Percentiles rank a stretch among this genome's conserved stretches.
phyloP scores from a whole-genome alignment of 2,113 vertebrate genomes.

The Sterna hirundo region DNA sequence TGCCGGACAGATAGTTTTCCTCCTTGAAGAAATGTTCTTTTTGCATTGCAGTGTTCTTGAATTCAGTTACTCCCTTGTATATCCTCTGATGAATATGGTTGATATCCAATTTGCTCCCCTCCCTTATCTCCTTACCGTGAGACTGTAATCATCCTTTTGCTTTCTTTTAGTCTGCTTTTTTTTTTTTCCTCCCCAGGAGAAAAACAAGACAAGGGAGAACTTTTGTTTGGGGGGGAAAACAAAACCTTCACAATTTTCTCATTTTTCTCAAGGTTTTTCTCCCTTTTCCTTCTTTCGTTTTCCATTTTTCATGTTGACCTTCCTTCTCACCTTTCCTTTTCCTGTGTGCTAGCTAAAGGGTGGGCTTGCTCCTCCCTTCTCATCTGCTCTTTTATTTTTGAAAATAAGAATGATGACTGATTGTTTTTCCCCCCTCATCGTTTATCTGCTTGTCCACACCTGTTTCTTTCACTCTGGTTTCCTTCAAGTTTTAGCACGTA shows the following conservation, averaged over 20 bases:
- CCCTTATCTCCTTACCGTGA: constrained; percentile 21
- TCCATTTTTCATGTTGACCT: constrained; percentile 16
- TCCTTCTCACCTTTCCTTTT: constrained; percentile 24
- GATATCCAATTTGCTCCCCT: constrained; percentile 3
- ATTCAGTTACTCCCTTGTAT: neutral
- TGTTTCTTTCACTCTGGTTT: constrained; percentile 50
- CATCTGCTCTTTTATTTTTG: constrained; percentile 39
- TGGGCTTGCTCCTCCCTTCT: constrained; percentile 2
- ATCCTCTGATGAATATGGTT: neutral
- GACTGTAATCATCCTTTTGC: constrained; percentile 44
- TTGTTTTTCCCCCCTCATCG: neutral
- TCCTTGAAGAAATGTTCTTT: neutral
- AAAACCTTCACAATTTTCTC: neutral
- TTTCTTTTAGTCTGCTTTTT: neutral
- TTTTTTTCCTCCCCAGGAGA: neutral
- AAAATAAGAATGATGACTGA: constrained; percentile 35
- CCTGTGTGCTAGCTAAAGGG: neutral
- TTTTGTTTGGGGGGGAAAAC: neutral
- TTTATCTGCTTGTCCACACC: constrained; percentile 42
- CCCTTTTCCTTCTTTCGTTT: neutral
- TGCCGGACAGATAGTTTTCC: neutral
- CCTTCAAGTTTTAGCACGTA: constrained; percentile 36
- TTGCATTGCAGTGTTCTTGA: neutral
- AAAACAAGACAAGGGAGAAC: neutral
- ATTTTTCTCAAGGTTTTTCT: neutral